Evolutionary conservation across 2,888 invertebrate species (phyloP), one percentile per base, ranked within the genome.

Genomic region (Eudasyphora cyanicolor): DNA sequence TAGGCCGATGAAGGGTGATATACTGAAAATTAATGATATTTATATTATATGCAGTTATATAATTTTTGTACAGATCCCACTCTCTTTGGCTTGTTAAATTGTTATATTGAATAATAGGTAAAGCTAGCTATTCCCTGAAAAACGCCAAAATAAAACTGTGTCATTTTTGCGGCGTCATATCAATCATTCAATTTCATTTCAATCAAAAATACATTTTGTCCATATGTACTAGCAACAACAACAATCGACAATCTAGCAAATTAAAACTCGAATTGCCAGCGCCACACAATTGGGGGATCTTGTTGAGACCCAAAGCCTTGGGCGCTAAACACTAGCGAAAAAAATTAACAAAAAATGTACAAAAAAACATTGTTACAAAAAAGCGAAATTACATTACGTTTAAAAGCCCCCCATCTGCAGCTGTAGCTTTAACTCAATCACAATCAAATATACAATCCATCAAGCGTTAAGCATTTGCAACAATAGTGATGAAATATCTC

Each of bases 111-210:
- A 32, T 38, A 42, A 67, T 42, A 10, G 14, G 38, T n/a, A n/a
- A n/a, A n/a, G n/a, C n/a, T n/a, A n/a, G n/a, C n/a, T 32, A 19
- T 69, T 38, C 24, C 14, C 42, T 24, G 38, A 1, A 69, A 24
- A 69, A 49, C 19, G 17, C n/a, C 45, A 49, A n/a, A 54, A 38
- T 7, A 24, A 54, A 54, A 24, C 54, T 54, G 49, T 54, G 54
- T 10, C 54, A 54, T 54, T 54, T 38, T 54, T 54, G 54, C 54
- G 24, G 21, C 54, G 54, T 57, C 57, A 57, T 24, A 57, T 57
- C 57, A 57, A 57, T 57, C 57, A 57, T 57, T 27, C 27, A 24
- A 57, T 57, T 57, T 57, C 19, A 57, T 24, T 51, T 57, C 27
- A 57, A 24, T 24, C 27, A 27, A 57, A 54, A 24, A 54, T 54